A percentile compares a stretch with the other conserved stretches of the same genome.
Evolutionary conservation across 2,888 invertebrate species (phyloP).

Genomic region (Ornithoptera alexandrae): DNA sequence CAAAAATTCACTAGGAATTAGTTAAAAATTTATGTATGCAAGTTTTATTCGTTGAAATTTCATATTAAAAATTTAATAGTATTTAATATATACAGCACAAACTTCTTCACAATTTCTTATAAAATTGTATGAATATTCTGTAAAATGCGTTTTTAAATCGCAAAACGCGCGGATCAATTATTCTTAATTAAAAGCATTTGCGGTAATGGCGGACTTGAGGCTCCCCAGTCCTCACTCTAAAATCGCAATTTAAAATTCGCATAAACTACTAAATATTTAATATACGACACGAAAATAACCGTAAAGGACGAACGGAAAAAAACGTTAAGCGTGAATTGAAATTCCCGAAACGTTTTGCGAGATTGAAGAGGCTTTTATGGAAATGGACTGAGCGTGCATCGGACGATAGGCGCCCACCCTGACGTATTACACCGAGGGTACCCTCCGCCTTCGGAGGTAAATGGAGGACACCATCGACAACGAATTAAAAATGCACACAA

Average conservation of each 20-base stretch:
- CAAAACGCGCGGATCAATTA: slow-evolving; percentile 1
- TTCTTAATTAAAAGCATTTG: slow-evolving; percentile 9
- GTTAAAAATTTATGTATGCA: too few species aligned
- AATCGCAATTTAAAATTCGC: slow-evolving; percentile 35
- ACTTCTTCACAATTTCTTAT: too few species aligned
- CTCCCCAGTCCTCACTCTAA: slow-evolving; percentile 7
- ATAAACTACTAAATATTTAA: slow-evolving; percentile 43
- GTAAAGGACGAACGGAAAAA: slow-evolving; percentile 46
- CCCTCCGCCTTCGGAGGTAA: slow-evolving; percentile 2
- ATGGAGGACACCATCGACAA: slow-evolving; percentile 2
- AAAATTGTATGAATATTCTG: background rate
- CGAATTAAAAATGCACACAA: background rate
- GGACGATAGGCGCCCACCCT: slow-evolving; percentile 59
- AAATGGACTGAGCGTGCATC: slow-evolving; percentile 74
- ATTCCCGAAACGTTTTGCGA: slow-evolving; percentile 76
- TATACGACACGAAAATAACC: slow-evolving; percentile 37
- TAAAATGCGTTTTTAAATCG: background rate
- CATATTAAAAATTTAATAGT: too few species aligned
- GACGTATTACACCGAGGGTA: slow-evolving; percentile 35
- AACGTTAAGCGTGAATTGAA: slow-evolving; percentile 74
- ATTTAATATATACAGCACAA: too few species aligned
- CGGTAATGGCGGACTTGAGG: background rate
- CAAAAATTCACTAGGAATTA: too few species aligned
- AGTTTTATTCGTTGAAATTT: too few species aligned
- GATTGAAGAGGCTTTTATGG: slow-evolving; percentile 80